Evolutionary conservation across 2,888 invertebrate species (phyloP), one percentile per base, ranked within the genome.

Genomic region (Anthophora plumipes): DNA sequence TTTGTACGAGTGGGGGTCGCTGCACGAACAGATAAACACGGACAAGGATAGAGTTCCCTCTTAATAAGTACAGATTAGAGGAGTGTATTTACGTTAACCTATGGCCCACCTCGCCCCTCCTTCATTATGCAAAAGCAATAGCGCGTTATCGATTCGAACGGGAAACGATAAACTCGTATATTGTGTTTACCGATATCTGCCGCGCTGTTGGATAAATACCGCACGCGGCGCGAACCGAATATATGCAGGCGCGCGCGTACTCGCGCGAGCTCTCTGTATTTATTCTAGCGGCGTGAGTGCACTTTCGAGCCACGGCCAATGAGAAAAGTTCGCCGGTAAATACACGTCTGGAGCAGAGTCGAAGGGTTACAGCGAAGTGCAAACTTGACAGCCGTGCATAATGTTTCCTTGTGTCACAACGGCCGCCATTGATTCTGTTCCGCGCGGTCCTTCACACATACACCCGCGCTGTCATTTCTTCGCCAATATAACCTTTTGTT

Each of bases 371-470:
- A 20, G 57, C 41, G n/a, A 17, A 52, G 59, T 17, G 52, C 59
- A 17, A 46, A 48, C 20, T 12, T 59, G 77, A 66, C 79, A 66
- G 70, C 17, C 77, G 46, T 52, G 70, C 69, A 77, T 71, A 77
- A 79, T 71, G 48, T 77, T 61, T 61, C 77, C 77, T 66, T 71
- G 66, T 71, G 78, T 79, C 70, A 50, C 71, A 71, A 66, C 77
- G 55, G n/a, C 22, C 52, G 70, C 54, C 76, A 77, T 66, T 70
- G 70, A 77, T 77, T 70, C 54, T 55, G 22, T 22, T 43, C 48
- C n/a, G 11, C 20, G 14, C 57, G 31, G 31, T 31, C 31, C 31
- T 31, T n/a, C n/a, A n/a, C 31, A 4, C 31, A 4, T 4, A 3
- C 31, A 4, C 31, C 31, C 31, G 37, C 60, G 59, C 59, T 59